These are phyloP conservation scores for Benitochromis conjunctus DNA, from an alignment of 2,113 vertebrate genomes.

Conservation along the genomic window DNA sequence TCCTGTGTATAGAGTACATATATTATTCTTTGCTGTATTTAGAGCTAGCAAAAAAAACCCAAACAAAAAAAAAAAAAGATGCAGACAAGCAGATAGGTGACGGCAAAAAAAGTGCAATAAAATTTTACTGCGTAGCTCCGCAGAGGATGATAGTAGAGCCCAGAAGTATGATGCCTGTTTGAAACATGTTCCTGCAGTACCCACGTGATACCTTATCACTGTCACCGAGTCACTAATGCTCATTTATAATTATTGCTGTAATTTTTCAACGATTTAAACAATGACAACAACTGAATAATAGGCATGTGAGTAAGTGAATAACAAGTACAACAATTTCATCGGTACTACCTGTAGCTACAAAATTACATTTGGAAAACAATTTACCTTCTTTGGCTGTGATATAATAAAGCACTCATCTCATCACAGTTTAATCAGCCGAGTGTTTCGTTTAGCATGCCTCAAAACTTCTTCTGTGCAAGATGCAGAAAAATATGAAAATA, in stretches of 20 bases:
- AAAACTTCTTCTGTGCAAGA: background rate
- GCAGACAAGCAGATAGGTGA: background rate
- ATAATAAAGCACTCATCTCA: background rate
- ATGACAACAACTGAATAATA: conserved; percentile 6
- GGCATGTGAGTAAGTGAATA: background rate
- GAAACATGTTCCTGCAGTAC: background rate
- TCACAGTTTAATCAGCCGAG: background rate
- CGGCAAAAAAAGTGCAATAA: background rate
- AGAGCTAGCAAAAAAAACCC: background rate
- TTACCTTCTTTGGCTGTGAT: background rate
- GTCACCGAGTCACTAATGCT: background rate
- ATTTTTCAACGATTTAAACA: background rate
- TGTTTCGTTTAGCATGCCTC: background rate
- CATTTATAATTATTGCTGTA: background rate
- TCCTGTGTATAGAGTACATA: background rate
- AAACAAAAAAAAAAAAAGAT: background rate
- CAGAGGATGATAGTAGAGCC: background rate
- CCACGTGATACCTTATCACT: background rate
- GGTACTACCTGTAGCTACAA: background rate
- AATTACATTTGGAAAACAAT: background rate
- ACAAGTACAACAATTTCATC: background rate
- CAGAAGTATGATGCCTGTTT: background rate
- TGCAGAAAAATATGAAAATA: background rate
- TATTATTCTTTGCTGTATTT: background rate
- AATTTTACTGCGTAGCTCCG: background rate